Conservation (phyloP, 1,140 invertebrate species). For the Drosophila novamexicana region DNA sequence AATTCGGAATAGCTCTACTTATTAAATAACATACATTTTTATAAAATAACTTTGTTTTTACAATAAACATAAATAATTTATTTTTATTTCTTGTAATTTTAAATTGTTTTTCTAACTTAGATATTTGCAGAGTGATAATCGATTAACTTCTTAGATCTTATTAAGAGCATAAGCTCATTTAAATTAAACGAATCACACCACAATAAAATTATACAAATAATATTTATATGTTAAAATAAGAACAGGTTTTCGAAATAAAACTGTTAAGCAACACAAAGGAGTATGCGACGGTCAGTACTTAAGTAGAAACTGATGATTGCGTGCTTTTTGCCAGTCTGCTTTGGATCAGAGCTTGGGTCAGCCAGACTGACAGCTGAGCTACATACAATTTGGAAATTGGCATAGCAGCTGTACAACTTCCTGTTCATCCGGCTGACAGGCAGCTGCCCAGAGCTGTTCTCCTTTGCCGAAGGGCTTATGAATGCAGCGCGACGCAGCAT, state of each 20-base stretch:
- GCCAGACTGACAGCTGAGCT: constrained; percentile 17
- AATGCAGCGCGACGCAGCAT: constrained; percentile 34
- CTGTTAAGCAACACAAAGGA: background rate
- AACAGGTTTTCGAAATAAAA: background rate
- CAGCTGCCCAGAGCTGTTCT: background rate
- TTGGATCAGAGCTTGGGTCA: constrained; percentile 4
- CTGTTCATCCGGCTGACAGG: constrained; percentile 5
- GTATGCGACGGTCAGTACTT: background rate
- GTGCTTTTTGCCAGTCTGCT: background rate
- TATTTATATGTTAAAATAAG: no score
- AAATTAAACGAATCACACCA: no score
- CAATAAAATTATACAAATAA: no score
- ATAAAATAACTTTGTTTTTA: no score
- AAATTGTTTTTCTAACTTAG: no score
- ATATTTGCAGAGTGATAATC: no score
- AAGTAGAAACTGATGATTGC: background rate
- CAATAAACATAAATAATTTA: no score
- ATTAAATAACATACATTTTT: no score
- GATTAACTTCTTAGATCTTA: no score
- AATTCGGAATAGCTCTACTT: no score
- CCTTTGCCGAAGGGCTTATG: constrained; percentile 21
- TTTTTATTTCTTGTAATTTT: no score
- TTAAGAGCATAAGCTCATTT: no score
- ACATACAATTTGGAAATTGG: constrained; percentile 16
- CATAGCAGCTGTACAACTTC: constrained; percentile 12